Evolutionary conservation across 2,888 invertebrate genomes (phyloP).

Genomic region (Trachelus troglodyta): DNA sequence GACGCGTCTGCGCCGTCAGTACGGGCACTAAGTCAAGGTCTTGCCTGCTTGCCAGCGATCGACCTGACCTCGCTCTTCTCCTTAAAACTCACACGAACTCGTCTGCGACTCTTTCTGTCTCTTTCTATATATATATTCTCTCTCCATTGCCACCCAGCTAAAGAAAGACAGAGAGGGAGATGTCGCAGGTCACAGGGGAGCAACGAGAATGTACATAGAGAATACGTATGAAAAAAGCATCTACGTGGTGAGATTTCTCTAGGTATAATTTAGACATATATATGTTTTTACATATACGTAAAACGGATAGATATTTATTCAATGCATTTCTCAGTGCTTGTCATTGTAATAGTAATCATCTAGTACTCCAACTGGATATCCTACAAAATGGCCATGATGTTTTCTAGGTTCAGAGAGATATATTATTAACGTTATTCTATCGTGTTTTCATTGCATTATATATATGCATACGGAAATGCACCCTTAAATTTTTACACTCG

Average conservation of each 20-base stretch:
- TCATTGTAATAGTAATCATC: not conserved
- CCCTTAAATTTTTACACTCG: not conserved
- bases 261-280: not conserved
- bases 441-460: not conserved
- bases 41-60: constrained; percentile 42
- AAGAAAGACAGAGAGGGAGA: not conserved
- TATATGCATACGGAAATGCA: not conserved
- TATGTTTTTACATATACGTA: not conserved
- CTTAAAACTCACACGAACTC: constrained; percentile 21
- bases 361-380: not conserved
- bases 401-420: not conserved
- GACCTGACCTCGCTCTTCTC: constrained; percentile 53
- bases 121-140: not conserved
- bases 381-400: not conserved
- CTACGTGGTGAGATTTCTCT: not conserved
- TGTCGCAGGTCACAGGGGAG: not conserved
- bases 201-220: not conserved
- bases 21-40: constrained; percentile 55
- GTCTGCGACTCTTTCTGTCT: not conserved
- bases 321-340: not conserved
- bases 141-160: too few species aligned
- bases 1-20: constrained; percentile 42
- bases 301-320: not conserved
- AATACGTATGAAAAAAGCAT: not conserved
- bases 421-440: not conserved